Percentiles rank a stretch among this genome's conserved stretches.
These are phyloP conservation scores for Myopa testacea DNA, from an alignment of 2,888 invertebrate species.

Conservation along the genomic window DNA sequence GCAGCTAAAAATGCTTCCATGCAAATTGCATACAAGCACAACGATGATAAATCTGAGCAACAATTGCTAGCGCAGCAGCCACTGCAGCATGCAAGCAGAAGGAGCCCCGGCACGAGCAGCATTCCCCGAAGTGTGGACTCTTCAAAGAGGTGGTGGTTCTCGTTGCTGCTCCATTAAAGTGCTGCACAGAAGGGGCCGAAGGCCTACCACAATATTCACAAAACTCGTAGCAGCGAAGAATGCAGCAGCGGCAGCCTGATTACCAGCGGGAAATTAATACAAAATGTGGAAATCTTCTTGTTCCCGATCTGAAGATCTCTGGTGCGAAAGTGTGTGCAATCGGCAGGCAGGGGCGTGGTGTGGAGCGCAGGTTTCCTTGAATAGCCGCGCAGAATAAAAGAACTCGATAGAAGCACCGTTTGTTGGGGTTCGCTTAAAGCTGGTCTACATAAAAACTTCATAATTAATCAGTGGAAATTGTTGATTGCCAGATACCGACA, in stretches of 20 bases:
- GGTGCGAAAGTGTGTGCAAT: slow-evolving; percentile 14
- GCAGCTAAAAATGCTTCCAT: slow-evolving; percentile 7
- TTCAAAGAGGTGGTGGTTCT: neutral
- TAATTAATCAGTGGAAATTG: slow-evolving; percentile 27
- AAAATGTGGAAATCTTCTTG: slow-evolving; percentile 36
- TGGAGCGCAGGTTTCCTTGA: slow-evolving; percentile 1
- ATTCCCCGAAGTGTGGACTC: neutral
- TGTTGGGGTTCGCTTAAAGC: slow-evolving; percentile 11
- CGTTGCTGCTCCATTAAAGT: slow-evolving; percentile 30
- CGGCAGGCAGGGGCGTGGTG: neutral
- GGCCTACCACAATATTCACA: slow-evolving; percentile 10
- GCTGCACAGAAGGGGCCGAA: slow-evolving; percentile 6
- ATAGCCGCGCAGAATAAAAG: slow-evolving; percentile 3
- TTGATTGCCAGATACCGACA: slow-evolving; percentile 22
- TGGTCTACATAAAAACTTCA: slow-evolving; percentile 23
- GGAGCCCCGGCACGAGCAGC: neutral
- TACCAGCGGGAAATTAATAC: slow-evolving; percentile 32
- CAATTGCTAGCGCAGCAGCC: slow-evolving; percentile 43
- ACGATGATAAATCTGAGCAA: slow-evolving; percentile 53
- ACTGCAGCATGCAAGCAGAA: neutral
- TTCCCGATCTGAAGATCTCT: slow-evolving; percentile 20
- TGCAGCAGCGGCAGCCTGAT: slow-evolving; percentile 20
- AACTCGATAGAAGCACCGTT: slow-evolving; percentile 10
- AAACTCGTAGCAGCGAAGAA: neutral
- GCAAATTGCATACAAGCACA: slow-evolving; percentile 42